Percentiles rank a stretch among this genome's conserved stretches.
These are phyloP conservation scores for Parazoanthus atlanticus DNA, from an alignment of 92 coral and sea anemone genomes.

Conservation along the genomic window DNA sequence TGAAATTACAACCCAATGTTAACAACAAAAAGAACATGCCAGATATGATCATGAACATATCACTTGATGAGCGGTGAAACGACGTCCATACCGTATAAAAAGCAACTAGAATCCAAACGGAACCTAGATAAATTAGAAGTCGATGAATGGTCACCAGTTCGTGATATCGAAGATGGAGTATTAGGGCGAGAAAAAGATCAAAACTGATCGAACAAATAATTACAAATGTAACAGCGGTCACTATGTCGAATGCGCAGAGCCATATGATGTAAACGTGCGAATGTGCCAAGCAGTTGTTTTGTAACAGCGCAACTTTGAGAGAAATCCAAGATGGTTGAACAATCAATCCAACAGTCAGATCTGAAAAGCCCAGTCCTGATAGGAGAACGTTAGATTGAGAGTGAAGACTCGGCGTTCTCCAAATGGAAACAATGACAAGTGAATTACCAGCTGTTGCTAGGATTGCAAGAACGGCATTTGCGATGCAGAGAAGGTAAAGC, in stretches of 20 bases:
- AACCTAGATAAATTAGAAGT: neutral
- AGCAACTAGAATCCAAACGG: neutral
- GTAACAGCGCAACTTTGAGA: neutral
- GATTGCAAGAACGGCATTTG: neutral
- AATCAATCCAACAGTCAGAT: neutral
- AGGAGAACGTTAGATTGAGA: neutral
- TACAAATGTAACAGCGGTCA: neutral
- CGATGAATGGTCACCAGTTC: neutral
- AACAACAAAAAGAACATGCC: neutral
- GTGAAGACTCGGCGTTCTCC: neutral
- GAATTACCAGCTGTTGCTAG: neutral
- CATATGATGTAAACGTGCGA: neutral
- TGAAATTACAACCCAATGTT: neutral
- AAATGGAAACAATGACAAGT: neutral
- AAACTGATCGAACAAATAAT: neutral
- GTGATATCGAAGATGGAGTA: neutral
- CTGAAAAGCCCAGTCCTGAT: neutral
- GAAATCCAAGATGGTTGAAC: constrained; percentile 1
- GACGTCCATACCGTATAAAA: neutral
- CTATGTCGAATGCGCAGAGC: neutral
- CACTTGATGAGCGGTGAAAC: neutral
- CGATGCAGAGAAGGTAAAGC: constrained; percentile 1
- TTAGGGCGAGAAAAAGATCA: neutral
- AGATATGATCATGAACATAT: neutral
- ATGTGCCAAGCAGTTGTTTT: neutral